A percentile compares a stretch with the other conserved stretches of the same genome.
Conservation (phyloP, 2,888 invertebrate genomes). For the Erebia ligea region DNA sequence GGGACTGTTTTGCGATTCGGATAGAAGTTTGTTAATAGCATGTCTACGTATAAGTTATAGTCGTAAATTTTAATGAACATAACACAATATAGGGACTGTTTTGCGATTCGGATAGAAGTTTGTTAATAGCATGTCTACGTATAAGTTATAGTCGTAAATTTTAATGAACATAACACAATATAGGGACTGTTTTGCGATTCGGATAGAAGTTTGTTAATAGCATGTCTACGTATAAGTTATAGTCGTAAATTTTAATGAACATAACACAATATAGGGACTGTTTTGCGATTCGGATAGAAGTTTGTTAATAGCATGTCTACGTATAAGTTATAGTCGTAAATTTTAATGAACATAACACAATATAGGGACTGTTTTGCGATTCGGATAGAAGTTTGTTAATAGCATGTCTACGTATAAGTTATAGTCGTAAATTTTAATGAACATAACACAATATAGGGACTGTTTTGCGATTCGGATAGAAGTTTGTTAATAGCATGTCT, state of each 20-base stretch:
- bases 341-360: background rate
- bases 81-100: slow-evolving; percentile 7
- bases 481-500: too few species aligned
- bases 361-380: slow-evolving; percentile 17
- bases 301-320: too few species aligned
- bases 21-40: too few species aligned
- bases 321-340: background rate
- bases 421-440: background rate
- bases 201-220: too few species aligned
- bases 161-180: background rate
- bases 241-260: background rate
- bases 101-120: too few species aligned
- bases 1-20: slow-evolving; percentile 19
- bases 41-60: background rate
- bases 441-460: background rate
- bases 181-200: slow-evolving; percentile 21
- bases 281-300: too few species aligned
- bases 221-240: too few species aligned
- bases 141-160: background rate
- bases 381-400: too few species aligned
- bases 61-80: background rate
- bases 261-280: background rate
- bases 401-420: too few species aligned
- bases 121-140: too few species aligned
- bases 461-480: too few species aligned